Conservation (phyloP, 2,888 invertebrate species). For the Andrena trimmerana region DNA sequence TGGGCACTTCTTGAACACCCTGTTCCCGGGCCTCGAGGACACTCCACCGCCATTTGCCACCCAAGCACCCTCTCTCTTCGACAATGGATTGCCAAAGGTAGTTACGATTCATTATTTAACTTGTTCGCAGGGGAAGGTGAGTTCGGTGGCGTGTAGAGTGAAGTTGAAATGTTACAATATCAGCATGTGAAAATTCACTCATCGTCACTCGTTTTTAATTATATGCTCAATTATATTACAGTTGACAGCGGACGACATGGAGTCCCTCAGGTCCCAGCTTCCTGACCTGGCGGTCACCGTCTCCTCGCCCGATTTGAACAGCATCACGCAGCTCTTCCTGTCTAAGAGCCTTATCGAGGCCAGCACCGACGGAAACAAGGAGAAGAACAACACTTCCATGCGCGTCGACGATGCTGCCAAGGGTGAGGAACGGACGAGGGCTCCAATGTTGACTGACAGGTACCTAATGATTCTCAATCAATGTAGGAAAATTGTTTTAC, state of each 20-base stretch:
- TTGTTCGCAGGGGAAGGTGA: not conserved
- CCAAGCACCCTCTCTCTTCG: slow-evolving; percentile 91
- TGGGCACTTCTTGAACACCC: slow-evolving; percentile 92
- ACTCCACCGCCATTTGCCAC: slow-evolving; percentile 93
- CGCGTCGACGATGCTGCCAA: slow-evolving; percentile 74
- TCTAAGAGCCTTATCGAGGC: slow-evolving; percentile 85
- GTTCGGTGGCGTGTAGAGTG: too few relatives aligned
- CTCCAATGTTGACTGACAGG: slow-evolving; percentile 79
- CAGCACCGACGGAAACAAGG: slow-evolving; percentile 77
- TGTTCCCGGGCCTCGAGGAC: slow-evolving; percentile 97
- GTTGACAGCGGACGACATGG: slow-evolving; percentile 87
- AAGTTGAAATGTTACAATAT: too few relatives aligned
- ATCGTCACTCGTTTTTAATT: too few relatives aligned
- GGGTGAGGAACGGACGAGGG: slow-evolving; percentile 71
- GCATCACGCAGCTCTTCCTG: slow-evolving; percentile 90
- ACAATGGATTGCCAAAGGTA: slow-evolving; percentile 90
- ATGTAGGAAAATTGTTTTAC: not conserved
- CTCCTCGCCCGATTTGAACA: slow-evolving; percentile 89
- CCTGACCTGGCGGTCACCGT: slow-evolving; percentile 90
- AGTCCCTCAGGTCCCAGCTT: slow-evolving; percentile 88
- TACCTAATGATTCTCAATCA: slow-evolving; percentile 51
- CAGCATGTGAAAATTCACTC: too few relatives aligned
- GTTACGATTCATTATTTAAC: not conserved
- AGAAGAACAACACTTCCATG: slow-evolving; percentile 78
- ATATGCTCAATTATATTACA: slow-evolving; percentile 54